Percentiles rank a stretch among this genome's conserved stretches.
Evolutionary conservation across 2,888 invertebrate genomes (phyloP).

Genomic region (Panopea generosa): DNA sequence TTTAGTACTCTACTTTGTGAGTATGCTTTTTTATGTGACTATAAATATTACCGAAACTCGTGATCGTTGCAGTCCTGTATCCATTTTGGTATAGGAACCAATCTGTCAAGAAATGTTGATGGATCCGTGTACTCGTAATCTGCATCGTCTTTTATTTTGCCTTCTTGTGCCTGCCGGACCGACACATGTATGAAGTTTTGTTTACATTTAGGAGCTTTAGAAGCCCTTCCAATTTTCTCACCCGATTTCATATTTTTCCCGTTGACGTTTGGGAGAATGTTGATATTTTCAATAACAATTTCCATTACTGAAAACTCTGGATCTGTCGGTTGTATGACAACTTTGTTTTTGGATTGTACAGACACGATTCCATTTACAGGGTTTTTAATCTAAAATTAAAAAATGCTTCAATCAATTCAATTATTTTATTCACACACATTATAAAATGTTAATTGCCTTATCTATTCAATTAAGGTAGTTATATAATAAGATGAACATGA

Average conservation of each 20-base stretch:
- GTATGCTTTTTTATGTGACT: too few species aligned
- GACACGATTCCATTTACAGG: constrained; percentile 53
- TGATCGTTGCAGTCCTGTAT: constrained; percentile 69
- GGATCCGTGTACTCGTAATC: constrained; percentile 70
- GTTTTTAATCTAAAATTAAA: constrained; percentile 34
- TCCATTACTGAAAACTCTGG: constrained; percentile 59
- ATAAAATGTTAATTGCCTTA: too few species aligned
- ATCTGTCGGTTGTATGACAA: constrained; percentile 59
- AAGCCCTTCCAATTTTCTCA: constrained; percentile 48
- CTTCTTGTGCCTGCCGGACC: constrained; percentile 44
- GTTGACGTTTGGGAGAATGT: constrained; percentile 14
- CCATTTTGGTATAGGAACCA: constrained; percentile 67
- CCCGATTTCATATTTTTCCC: constrained; percentile 37
- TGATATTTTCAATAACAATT: constrained; percentile 67
- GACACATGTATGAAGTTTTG: constrained; percentile 66
- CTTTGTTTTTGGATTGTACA: constrained; percentile 26
- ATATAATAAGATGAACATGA: too few species aligned
- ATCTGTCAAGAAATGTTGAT: constrained; percentile 62
- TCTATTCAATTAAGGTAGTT: too few species aligned
- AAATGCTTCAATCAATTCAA: too few species aligned
- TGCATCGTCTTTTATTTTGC: constrained; percentile 29
- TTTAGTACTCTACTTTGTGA: too few species aligned
- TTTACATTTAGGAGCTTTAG: constrained; percentile 50
- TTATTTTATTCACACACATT: too few species aligned
- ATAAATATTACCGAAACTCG: constrained; percentile 57